Base-by-base conservation (phyloP, 2,113 vertebrate species). In the Nothobranchius furzeri region DNA sequence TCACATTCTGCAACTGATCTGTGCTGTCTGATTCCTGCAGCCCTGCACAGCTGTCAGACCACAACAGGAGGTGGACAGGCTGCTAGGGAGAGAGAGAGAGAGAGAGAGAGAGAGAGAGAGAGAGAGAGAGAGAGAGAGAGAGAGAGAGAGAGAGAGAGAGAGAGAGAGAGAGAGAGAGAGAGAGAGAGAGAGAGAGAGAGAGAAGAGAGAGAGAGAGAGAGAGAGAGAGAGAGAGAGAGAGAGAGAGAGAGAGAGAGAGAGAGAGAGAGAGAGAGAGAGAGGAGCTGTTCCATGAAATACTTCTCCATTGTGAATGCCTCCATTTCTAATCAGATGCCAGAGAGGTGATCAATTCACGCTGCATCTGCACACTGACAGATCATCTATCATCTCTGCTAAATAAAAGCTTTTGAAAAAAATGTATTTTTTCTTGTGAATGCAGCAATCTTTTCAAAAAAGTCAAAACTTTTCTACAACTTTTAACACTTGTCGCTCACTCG, bases 1-100 rank as follows among this genome's bases (percentile, higher is more conserved):
- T 86, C 51, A 51, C 88, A 92, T 92, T 91, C 91, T 92, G 79
- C 81, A 88, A 87, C 72, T 88, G 90, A 92, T 89, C 88, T 86
- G 85, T 82, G 85, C 86, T 84, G 88, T 88, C 89, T 89, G 88
- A 87, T 73, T 89, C 81, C 71, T 89, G 86, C 76, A 81, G 83
- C 79, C 76, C 76, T 81, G 80, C 85, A 91, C 91, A 92, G 92
- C 91, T 92, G 92, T 91, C 81, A 84, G 73, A 67, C 75, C 73
- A 42, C 60, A 61, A 72, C 73, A 74, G 83, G 77, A 74, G 60
- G 69, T 69, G 78, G 79, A 69, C 54, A 64, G 59, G 62, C 53
- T 45, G 73, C 36, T 68, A 64, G 47, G 49, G 60, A 43, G 36
- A 60, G 72, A 25, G 52, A 37, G n/a, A 40, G 55, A 20, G 36